Conservation (phyloP, 2,888 invertebrate genomes). For the Hypselothyrea guttata region DNA sequence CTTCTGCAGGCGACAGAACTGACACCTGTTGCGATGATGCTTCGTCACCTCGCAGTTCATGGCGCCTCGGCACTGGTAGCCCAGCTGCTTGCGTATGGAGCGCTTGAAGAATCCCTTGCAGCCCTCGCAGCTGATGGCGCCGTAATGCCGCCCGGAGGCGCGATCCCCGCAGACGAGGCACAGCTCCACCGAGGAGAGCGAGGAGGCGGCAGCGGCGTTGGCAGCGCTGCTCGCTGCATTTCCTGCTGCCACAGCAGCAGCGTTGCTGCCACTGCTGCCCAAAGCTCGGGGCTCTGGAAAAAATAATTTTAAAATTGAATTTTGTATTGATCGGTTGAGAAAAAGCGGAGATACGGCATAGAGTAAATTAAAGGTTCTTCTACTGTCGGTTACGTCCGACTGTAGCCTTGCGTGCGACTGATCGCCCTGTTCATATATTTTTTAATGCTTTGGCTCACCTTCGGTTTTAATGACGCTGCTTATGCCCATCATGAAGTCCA, state of each 20-base stretch:
- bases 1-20: conserved; percentile 98
- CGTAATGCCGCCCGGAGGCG: conserved; percentile 97
- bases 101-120: conserved; percentile 99
- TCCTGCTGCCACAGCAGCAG: conserved; percentile 42
- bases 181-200: conserved; percentile 84
- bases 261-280: conserved; percentile 39
- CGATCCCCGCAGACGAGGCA: conserved; percentile 98
- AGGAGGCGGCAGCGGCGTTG: conserved; percentile 46
- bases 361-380: too few species aligned
- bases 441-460: conserved; percentile 59
- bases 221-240: conserved; percentile 53
- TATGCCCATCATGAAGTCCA: conserved; percentile 56
- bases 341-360: too few species aligned
- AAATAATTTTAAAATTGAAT: too few species aligned
- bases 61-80: conserved; percentile 97
- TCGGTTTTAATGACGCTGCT: conserved; percentile 78
- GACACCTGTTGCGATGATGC: conserved; percentile 98
- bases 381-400: too few species aligned
- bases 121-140: conserved; percentile 94
- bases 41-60: conserved; percentile 99
- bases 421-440: too few species aligned
- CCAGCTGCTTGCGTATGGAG: conserved; percentile 97
- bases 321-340: too few species aligned
- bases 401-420: too few species aligned
- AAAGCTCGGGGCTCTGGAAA: conserved; percentile 56